A percentile compares a stretch with the other conserved stretches of the same genome.
Evolutionary conservation across 2,113 vertebrate species (phyloP).

Genomic region (Oplegnathus fasciatus): DNA sequence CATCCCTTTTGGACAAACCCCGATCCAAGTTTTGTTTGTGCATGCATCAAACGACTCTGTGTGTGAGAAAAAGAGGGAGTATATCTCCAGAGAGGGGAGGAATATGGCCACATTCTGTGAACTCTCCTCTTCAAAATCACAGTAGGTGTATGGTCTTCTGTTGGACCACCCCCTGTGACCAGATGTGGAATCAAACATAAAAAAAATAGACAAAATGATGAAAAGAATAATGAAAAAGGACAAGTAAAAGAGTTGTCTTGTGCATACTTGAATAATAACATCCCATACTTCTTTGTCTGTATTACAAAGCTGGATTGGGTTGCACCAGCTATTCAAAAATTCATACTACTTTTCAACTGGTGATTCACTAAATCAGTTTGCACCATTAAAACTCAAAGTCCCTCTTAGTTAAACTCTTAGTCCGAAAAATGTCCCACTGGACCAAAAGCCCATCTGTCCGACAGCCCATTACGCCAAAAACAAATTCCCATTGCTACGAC

Average conservation of each 20-base stretch:
- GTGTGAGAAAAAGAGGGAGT: constrained; percentile 25
- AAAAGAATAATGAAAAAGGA: not conserved
- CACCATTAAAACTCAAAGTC: no score
- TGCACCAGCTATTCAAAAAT: no score
- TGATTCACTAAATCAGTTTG: no score
- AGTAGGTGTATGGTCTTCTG: constrained; percentile 59
- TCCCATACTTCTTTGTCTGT: not conserved
- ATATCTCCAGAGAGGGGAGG: constrained; percentile 10
- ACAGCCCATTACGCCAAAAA: no score
- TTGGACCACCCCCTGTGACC: constrained; percentile 67
- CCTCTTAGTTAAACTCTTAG: no score
- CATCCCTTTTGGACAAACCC: constrained; percentile 62
- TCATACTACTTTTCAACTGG: no score
- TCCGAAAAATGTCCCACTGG: no score
- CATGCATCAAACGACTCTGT: constrained; percentile 54
- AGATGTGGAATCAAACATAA: constrained; percentile 56
- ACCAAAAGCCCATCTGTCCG: no score
- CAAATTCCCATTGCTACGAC: no score
- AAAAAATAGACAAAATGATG: constrained; percentile 13
- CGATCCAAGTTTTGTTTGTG: constrained; percentile 58
- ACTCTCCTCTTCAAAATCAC: constrained; percentile 57
- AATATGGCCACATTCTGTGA: constrained; percentile 36
- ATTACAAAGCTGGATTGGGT: not conserved
- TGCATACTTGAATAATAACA: not conserved
- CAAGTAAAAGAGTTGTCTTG: not conserved